phyloP scores from a whole-genome alignment of 2,888 invertebrate genomes.

The Limnephilus marmoratus region DNA sequence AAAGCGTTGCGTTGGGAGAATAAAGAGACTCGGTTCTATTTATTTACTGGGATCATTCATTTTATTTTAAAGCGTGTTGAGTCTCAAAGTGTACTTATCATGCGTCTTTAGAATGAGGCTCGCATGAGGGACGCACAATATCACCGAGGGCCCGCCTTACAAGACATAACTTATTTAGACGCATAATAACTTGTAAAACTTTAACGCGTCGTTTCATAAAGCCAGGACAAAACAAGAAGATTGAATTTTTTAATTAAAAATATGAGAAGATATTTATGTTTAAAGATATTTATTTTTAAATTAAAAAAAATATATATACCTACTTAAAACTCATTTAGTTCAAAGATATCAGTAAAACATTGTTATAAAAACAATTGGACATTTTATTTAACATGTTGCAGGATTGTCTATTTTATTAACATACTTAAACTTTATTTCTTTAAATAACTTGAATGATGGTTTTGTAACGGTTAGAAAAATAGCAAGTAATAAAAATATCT shows the following conservation, averaged over 20 bases:
- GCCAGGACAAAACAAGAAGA: background rate
- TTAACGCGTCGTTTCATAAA: background rate
- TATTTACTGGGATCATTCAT: background rate
- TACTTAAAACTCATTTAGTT: too few relatives aligned
- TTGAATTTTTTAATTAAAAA: background rate
- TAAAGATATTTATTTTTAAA: too few relatives aligned
- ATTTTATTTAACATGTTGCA: background rate
- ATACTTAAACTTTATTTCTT: background rate
- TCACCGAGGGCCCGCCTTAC: background rate
- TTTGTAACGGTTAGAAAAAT: too few relatives aligned
- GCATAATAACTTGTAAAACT: background rate
- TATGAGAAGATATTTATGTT: too few relatives aligned
- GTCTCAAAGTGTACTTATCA: background rate
- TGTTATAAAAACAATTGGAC: background rate
- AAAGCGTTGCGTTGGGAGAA: background rate
- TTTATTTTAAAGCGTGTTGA: constrained; percentile 9
- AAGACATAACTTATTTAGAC: background rate
- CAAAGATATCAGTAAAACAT: background rate
- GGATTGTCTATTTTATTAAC: background rate
- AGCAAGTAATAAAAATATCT: too few relatives aligned
- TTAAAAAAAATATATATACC: too few relatives aligned
- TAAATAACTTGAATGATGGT: background rate
- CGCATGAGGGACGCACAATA: background rate
- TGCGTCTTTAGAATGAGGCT: background rate
- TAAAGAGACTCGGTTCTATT: background rate